These are phyloP conservation scores for Brachionus manjavacas DNA, from an alignment of 1,140 invertebrate species.

Conservation along the genomic window DNA sequence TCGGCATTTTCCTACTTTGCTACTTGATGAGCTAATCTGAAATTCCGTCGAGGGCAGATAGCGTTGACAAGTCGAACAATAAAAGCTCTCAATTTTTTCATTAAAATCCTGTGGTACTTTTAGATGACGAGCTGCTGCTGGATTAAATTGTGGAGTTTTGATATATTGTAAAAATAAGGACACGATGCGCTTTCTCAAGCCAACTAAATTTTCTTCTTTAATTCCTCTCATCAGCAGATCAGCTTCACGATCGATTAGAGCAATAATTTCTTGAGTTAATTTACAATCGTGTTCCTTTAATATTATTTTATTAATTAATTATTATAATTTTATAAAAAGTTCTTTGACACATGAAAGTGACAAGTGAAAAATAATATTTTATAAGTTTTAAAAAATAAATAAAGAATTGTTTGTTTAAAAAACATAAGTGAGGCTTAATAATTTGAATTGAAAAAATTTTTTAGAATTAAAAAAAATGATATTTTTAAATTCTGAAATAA, in stretches of 20 bases:
- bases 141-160: constrained; percentile 58
- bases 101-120: constrained; percentile 50
- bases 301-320: no score
- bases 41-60: constrained; percentile 57
- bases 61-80: constrained; percentile 55
- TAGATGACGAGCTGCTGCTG: constrained; percentile 53
- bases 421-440: no score
- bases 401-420: no score
- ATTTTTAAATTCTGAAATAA: no score
- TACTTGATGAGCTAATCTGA: constrained; percentile 43
- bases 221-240: constrained; percentile 57
- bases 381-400: no score
- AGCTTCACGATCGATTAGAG: constrained; percentile 58
- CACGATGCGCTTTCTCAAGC: constrained; percentile 56
- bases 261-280: constrained; percentile 57
- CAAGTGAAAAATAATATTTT: no score
- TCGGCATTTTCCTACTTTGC: constrained; percentile 52
- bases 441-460: no score
- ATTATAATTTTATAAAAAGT: no score
- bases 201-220: constrained; percentile 54
- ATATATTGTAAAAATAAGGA: constrained; percentile 58
- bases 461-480: no score
- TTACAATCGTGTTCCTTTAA: constrained; percentile 58
- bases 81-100: constrained; percentile 54
- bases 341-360: no score